Conservation (phyloP, 2,888 invertebrate genomes). For the Patella caerulea region DNA sequence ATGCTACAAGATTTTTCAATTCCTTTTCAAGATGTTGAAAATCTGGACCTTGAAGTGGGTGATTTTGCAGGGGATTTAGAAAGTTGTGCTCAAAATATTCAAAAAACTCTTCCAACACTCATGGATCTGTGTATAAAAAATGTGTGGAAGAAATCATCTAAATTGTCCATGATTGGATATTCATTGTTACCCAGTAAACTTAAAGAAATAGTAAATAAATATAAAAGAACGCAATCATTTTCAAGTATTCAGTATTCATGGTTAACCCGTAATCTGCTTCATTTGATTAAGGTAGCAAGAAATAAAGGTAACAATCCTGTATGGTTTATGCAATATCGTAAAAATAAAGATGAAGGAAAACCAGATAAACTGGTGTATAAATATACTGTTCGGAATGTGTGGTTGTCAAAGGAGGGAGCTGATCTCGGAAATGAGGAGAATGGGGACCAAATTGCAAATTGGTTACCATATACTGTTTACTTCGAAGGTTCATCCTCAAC, state of each 20-base stretch:
- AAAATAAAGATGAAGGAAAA: too few species aligned
- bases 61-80: slow-evolving; percentile 10
- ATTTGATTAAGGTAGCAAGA: too few species aligned
- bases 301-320: too few species aligned
- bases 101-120: neutral
- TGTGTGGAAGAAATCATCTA: neutral
- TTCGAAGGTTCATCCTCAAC: too few species aligned
- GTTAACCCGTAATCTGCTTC: neutral
- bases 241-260: neutral
- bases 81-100: neutral
- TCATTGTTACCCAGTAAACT: neutral
- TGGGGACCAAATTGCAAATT: too few species aligned
- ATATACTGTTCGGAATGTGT: neutral
- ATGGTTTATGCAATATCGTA: too few species aligned
- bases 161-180: too few species aligned
- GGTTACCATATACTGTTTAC: too few species aligned
- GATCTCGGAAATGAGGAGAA: too few species aligned
- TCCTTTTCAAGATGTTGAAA: slow-evolving; percentile 22
- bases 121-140: neutral
- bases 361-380: neutral
- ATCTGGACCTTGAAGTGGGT: slow-evolving; percentile 16
- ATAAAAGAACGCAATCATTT: neutral
- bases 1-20: slow-evolving; percentile 15
- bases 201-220: neutral
- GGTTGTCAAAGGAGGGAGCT: neutral